Conservation (phyloP, 2,888 invertebrate species). For the Ophonus ardosiacus region DNA sequence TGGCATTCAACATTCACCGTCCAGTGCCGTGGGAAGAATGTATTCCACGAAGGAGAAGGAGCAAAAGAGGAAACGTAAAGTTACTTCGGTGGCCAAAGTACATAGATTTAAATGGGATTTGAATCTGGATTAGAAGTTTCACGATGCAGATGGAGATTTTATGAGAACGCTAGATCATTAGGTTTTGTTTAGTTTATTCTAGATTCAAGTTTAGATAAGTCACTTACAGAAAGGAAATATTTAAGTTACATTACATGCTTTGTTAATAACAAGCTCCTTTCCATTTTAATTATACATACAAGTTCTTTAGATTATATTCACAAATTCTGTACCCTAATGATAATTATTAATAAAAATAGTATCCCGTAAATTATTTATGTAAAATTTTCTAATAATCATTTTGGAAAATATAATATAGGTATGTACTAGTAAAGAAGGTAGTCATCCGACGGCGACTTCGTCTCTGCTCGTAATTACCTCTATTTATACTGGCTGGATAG, state of each 20-base stretch:
- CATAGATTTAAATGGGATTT: conserved; percentile 39
- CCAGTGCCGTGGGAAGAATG: conserved; percentile 19
- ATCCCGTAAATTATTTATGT: too few relatives aligned
- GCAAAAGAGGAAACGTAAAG: conserved; percentile 5
- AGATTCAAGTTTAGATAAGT: background rate
- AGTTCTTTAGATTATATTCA: background rate
- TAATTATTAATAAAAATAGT: too few relatives aligned
- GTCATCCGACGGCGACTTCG: too few relatives aligned
- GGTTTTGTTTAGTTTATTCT: background rate
- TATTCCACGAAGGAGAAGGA: conserved; percentile 7
- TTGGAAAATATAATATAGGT: too few relatives aligned
- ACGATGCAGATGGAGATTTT: conserved; percentile 11
- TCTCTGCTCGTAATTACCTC: too few relatives aligned
- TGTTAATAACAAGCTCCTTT: background rate
- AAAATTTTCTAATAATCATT: too few relatives aligned
- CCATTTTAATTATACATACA: background rate
- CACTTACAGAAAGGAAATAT: background rate
- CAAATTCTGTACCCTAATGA: too few relatives aligned
- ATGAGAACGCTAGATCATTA: background rate
- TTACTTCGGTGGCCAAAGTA: conserved; percentile 6
- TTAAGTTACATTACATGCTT: background rate
- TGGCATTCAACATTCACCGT: background rate
- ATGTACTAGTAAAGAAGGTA: too few relatives aligned
- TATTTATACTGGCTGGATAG: too few relatives aligned
- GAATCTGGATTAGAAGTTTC: conserved; percentile 25